Conservation (phyloP, 2,113 vertebrate genomes). For the Melanostigma gelatinosum region DNA sequence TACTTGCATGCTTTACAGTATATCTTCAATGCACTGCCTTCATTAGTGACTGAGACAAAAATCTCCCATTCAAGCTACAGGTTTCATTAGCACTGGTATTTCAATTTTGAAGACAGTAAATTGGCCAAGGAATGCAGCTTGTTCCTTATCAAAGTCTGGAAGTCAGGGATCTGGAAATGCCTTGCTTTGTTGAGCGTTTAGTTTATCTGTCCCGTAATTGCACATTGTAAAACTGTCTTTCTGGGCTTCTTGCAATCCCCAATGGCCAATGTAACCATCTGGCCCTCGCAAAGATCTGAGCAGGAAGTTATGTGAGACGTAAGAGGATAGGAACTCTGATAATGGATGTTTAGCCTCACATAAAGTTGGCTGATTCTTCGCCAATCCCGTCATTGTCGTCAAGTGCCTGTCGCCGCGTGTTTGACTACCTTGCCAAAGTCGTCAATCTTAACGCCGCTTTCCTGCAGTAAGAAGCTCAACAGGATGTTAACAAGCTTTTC, state of each 20-base stretch:
- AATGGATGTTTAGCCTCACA: constrained; percentile 70
- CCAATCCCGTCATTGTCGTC: constrained; percentile 58
- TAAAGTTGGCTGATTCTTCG: constrained; percentile 58
- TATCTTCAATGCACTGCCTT: constrained; percentile 56
- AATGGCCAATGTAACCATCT: constrained; percentile 80
- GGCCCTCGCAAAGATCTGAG: constrained; percentile 79
- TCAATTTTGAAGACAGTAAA: constrained; percentile 70
- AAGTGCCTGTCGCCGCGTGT: constrained; percentile 44
- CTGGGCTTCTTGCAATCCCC: constrained; percentile 73
- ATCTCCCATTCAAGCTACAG: constrained; percentile 56
- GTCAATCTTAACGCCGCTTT: constrained; percentile 15
- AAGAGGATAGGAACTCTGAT: constrained; percentile 76
- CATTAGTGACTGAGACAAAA: constrained; percentile 61
- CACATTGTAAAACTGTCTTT: constrained; percentile 80
- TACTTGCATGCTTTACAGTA: constrained; percentile 58
- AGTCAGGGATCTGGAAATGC: constrained; percentile 72
- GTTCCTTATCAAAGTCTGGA: constrained; percentile 75
- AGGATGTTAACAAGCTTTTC: constrained; percentile 6
- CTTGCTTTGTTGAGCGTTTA: constrained; percentile 79
- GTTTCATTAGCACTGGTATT: constrained; percentile 71
- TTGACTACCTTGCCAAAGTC: constrained; percentile 15
- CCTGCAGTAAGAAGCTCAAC: constrained; percentile 9
- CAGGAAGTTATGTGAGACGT: constrained; percentile 76
- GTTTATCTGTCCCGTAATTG: constrained; percentile 80
- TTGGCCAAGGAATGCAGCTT: constrained; percentile 69